Conservation (phyloP, 2,113 vertebrate genomes). For the Micronycteris hirsuta region DNA sequence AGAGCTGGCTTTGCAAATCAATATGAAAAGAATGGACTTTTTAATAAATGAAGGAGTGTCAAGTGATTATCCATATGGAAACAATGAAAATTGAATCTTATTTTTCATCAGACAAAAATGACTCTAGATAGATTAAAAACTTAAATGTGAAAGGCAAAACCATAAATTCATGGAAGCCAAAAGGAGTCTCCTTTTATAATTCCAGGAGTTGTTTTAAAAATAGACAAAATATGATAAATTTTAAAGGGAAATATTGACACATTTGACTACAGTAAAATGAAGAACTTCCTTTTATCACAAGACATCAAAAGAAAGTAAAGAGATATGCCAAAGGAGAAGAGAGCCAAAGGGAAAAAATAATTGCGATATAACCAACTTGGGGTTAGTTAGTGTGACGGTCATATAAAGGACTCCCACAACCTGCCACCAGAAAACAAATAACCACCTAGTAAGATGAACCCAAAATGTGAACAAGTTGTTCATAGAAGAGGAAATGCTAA, state of each 20-base stretch:
- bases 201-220: neutral
- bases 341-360: neutral
- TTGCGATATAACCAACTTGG: neutral
- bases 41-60: neutral
- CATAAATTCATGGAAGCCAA: neutral
- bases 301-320: neutral
- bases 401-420: neutral
- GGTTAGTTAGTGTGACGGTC: neutral
- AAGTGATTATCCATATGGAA: slow-evolving; percentile 43
- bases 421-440: neutral
- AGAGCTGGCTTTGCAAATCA: neutral
- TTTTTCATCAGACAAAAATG: slow-evolving; percentile 41
- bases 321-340: neutral
- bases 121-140: slow-evolving; percentile 16
- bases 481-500: neutral
- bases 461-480: neutral
- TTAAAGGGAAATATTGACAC: neutral
- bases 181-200: neutral
- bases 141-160: neutral
- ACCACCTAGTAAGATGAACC: neutral
- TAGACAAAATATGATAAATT: neutral
- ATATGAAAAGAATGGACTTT: neutral
- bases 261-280: neutral
- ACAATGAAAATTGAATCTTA: slow-evolving; percentile 52
- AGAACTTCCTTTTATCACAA: neutral